A percentile compares a stretch with the other conserved stretches of the same genome.
phyloP scores from a whole-genome alignment of 2,888 invertebrate species.

The Macaria notata region DNA sequence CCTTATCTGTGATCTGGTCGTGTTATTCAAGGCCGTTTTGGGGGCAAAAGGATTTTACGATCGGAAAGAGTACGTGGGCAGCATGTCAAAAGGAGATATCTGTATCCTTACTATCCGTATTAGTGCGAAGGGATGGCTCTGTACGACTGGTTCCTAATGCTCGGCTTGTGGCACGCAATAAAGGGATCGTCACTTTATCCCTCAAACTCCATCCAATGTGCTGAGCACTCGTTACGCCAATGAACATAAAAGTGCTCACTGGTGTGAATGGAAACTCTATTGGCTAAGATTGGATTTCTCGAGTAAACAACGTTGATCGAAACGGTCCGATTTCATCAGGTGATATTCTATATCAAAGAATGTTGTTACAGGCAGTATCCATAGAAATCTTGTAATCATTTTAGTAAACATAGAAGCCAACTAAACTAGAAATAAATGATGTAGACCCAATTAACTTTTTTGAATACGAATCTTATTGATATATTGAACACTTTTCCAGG shows the following conservation, averaged over 20 bases:
- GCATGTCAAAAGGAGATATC: constrained; percentile 47
- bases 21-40: constrained; percentile 52
- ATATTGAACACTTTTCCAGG: not conserved
- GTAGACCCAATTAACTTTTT: no score
- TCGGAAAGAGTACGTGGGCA: constrained; percentile 47
- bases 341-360: constrained; percentile 28
- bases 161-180: constrained; percentile 26
- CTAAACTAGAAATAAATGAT: no score
- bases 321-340: constrained; percentile 26
- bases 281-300: constrained; percentile 17
- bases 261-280: constrained; percentile 19
- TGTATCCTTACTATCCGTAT: constrained; percentile 47
- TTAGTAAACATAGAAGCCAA: no score
- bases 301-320: constrained; percentile 23
- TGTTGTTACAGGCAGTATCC: no score
- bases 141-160: constrained; percentile 46
- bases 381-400: no score
- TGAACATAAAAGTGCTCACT: constrained; percentile 15
- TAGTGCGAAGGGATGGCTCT: constrained; percentile 46
- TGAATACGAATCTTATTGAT: no score
- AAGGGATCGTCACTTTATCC: constrained; percentile 29
- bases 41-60: constrained; percentile 56
- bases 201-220: constrained; percentile 17
- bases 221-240: constrained; percentile 13
- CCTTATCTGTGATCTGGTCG: constrained; percentile 52